Conservation (phyloP, 2,888 invertebrate species). For the Physocephala rufipes region DNA sequence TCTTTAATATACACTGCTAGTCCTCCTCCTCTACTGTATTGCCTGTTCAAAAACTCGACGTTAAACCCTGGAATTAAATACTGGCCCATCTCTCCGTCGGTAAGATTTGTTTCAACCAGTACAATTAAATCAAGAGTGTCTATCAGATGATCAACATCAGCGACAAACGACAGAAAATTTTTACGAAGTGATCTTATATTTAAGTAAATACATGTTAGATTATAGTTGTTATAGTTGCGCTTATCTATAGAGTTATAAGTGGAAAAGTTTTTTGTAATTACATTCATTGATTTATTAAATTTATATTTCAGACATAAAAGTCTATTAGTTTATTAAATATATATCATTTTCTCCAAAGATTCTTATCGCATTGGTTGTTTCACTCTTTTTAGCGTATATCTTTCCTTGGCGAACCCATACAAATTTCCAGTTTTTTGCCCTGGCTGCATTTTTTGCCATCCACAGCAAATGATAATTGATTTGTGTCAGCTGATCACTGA, state of each 20-base stretch:
- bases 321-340: neutral
- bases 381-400: constrained; percentile 7
- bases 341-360: neutral
- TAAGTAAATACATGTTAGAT: neutral
- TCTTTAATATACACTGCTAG: neutral
- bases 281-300: neutral
- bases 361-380: neutral
- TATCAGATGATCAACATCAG: neutral
- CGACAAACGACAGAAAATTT: neutral
- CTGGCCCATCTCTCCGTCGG: neutral
- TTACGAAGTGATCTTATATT: neutral
- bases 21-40: neutral
- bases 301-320: neutral
- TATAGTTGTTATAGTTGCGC: neutral
- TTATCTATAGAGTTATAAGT: neutral
- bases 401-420: constrained; percentile 2
- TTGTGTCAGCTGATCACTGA: constrained; percentile 6
- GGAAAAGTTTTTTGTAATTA: neutral
- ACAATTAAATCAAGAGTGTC: neutral
- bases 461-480: neutral
- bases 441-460: constrained; percentile 7
- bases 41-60: neutral
- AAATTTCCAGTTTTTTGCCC: constrained; percentile 13
- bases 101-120: constrained; percentile 4
- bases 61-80: neutral